phyloP scores from a whole-genome alignment of 2,888 invertebrate species.

The Eledona agricola region DNA sequence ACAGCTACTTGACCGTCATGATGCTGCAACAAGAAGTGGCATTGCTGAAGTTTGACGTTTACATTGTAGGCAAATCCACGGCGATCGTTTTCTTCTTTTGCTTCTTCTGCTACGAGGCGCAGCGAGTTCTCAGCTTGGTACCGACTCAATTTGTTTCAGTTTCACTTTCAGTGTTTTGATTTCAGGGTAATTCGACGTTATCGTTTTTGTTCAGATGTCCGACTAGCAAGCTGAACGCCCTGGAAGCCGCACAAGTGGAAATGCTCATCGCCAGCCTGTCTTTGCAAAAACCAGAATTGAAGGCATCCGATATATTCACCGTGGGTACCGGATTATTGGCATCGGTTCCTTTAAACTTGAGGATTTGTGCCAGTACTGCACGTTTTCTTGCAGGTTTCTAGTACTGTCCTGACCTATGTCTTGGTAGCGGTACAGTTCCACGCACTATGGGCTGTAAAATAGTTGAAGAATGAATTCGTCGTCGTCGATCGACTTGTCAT shows the following conservation, averaged over 20 bases:
- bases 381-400: neutral
- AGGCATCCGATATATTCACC: constrained; percentile 3
- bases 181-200: constrained; percentile 1
- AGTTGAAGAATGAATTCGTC: too few relatives aligned
- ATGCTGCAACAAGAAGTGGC: neutral
- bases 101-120: constrained; percentile 7
- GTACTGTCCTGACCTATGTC: constrained; percentile 1
- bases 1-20: constrained; percentile 2
- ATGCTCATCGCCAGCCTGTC: constrained; percentile 1
- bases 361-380: too few relatives aligned
- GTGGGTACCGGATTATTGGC: constrained; percentile 3
- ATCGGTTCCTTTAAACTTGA: too few relatives aligned
- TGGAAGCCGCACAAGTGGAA: constrained; percentile 6
- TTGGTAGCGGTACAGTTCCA: constrained; percentile 3
- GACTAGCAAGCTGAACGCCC: neutral
- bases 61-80: constrained; percentile 6
- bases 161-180: neutral
- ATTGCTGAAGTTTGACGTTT: constrained; percentile 3
- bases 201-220: constrained; percentile 4
- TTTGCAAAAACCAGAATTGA: constrained; percentile 3
- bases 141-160: too few relatives aligned
- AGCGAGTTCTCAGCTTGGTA: constrained; percentile 1
- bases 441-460: too few relatives aligned
- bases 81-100: constrained; percentile 2
- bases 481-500: too few relatives aligned